Evolutionary conservation across 2,888 invertebrate species (phyloP).

Genomic region (Carabus problematicus): DNA sequence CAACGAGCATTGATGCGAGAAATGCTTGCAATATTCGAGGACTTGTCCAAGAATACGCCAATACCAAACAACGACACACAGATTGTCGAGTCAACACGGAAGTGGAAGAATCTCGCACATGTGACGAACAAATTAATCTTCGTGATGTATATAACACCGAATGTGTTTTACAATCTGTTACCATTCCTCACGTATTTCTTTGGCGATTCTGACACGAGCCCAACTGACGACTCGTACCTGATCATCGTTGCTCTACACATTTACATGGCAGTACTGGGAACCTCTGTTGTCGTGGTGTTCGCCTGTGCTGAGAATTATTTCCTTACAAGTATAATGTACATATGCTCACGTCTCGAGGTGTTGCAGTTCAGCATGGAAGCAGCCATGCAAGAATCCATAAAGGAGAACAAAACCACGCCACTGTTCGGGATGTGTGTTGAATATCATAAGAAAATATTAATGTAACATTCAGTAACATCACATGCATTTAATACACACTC

Average conservation of each 20-base stretch:
- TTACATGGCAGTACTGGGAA: no score
- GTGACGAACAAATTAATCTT: neutral
- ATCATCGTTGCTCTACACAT: neutral
- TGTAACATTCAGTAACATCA: neutral
- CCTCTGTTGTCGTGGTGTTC: neutral
- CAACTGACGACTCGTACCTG: neutral
- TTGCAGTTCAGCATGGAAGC: neutral
- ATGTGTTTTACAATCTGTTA: neutral
- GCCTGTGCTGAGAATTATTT: neutral
- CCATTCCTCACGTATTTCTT: constrained; percentile 18
- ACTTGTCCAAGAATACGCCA: constrained; percentile 12
- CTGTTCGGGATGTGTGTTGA: neutral
- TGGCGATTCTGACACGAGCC: neutral
- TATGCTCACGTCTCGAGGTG: constrained; percentile 1
- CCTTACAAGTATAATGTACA: neutral
- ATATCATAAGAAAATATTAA: constrained; percentile 4
- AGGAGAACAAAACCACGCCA: neutral
- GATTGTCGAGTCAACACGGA: constrained; percentile 22
- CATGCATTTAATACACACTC: neutral
- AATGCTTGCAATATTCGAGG: constrained; percentile 5
- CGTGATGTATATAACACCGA: neutral
- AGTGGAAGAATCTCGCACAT: constrained; percentile 12
- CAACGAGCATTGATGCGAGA: constrained; percentile 7
- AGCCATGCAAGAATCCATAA: neutral
- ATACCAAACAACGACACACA: constrained; percentile 23